Evolutionary conservation across 2,888 invertebrate genomes (phyloP), one percentile per base, ranked within the genome.

Genomic region (Drosophila setosimentum): DNA sequence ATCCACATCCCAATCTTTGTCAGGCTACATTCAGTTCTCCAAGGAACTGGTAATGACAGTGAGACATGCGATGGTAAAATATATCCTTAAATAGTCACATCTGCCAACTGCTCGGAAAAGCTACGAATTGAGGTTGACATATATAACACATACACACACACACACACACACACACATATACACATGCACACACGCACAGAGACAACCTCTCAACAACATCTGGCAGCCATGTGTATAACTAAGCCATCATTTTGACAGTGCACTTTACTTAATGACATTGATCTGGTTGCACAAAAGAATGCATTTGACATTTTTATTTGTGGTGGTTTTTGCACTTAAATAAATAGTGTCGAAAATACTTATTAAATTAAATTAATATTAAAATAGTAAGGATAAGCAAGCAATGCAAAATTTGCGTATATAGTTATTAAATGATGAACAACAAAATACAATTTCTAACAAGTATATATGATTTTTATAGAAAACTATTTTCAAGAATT

Each of bases 41-140:
- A 61, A 61, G 37, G 51, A 40, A 70, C 63, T 63, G 32, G 51
- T 57, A 75, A 60, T 74, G 76, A 67, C 70, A 75, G 61, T 48
- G 42, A 54, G 37, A n/a, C 37, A 40, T 40, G 37, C 59, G 75
- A 66, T 69, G 69, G 21, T 49, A 60, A 51, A 18, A 53, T 35
- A 27, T 58, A 58, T 60, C 60, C 45, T 30, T 75, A 61, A 60
- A 45, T 42, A 48, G 33, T 51, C 37, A 27, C 33, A 53, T 16
- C 33, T 53, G 53, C 32, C 53, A 53, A 24, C 53, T 24, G 53
- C 53, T 16, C 33, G 27, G 11, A 35, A 54, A 27, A n/a, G 48
- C 10, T 16, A 8, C 27, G 7, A 29, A 51, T 40, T 60, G 35
- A 37, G 35, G 21, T 35, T 50, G 29, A 40, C 59, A 68, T 21